phyloP scores from a whole-genome alignment of 2,113 vertebrate genomes.

The Pelodiscus sinensis region DNA sequence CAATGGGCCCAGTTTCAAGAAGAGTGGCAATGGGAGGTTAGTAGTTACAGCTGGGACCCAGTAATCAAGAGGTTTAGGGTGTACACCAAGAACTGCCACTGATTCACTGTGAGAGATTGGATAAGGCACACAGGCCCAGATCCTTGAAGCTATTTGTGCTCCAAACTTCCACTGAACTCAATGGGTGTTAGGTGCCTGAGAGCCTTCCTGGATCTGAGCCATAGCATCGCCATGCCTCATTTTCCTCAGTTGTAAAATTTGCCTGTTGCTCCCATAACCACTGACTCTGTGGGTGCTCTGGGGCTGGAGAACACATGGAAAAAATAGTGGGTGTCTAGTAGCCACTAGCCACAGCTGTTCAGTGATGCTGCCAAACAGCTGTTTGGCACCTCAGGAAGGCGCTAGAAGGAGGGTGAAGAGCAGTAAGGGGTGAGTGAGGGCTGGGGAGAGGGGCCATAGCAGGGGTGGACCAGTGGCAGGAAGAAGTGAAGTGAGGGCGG shows the following conservation, averaged over 20 bases:
- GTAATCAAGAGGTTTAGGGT: neutral
- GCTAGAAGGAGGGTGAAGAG: too few species aligned
- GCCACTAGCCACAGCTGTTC: too few species aligned
- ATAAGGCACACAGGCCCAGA: neutral
- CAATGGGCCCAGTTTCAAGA: neutral
- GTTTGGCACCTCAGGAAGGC: too few species aligned
- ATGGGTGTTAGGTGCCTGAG: neutral
- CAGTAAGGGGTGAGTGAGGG: too few species aligned
- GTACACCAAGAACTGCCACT: neutral
- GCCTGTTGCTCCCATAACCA: too few species aligned
- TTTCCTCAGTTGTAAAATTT: neutral
- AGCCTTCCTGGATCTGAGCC: neutral
- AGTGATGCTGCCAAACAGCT: too few species aligned
- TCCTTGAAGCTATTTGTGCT: neutral
- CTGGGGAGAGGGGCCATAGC: too few species aligned
- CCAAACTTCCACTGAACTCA: neutral
- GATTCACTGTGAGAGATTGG: neutral
- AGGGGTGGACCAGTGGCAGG: too few species aligned
- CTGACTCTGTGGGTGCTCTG: too few species aligned
- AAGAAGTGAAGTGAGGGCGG: too few species aligned
- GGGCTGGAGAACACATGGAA: too few species aligned
- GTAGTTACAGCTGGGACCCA: neutral
- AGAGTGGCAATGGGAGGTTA: neutral
- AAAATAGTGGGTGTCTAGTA: too few species aligned
- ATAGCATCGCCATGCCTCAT: neutral